A percentile compares a stretch with the other conserved stretches of the same genome.
phyloP scores from a whole-genome alignment of 2,888 invertebrate genomes.

The Diadegma fenestrale region DNA sequence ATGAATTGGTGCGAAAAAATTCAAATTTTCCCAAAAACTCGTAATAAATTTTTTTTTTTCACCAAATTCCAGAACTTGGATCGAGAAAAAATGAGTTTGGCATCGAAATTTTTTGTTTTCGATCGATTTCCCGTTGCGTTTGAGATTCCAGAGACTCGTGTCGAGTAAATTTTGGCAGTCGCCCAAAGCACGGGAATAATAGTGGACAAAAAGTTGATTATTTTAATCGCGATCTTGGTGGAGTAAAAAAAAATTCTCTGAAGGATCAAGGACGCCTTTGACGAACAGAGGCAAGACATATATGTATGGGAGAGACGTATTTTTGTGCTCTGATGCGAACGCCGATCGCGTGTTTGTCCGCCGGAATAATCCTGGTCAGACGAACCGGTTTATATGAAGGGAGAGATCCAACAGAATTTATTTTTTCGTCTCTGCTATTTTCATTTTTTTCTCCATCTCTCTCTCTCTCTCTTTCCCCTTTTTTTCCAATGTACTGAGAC shows the following conservation, averaged over 20 bases:
- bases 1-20: constrained; percentile 4
- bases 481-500: constrained; percentile 38
- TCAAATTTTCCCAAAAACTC: not conserved
- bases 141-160: not conserved
- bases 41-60: not conserved
- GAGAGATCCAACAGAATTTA: constrained; percentile 46
- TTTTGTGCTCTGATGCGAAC: constrained; percentile 61
- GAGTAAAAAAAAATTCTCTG: constrained; percentile 14
- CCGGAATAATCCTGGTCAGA: constrained; percentile 65
- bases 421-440: constrained; percentile 24
- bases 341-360: constrained; percentile 68
- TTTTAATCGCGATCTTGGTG: constrained; percentile 21
- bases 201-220: not conserved
- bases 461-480: not conserved
- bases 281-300: constrained; percentile 18
- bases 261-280: constrained; percentile 51
- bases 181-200: constrained; percentile 2
- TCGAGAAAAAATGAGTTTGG: not conserved
- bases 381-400: constrained; percentile 68
- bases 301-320: constrained; percentile 1
- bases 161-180: constrained; percentile 3
- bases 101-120: not conserved
- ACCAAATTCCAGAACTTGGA: not conserved
- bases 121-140: not conserved
- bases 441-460: not conserved